Evolutionary conservation across 2,113 vertebrate genomes (phyloP), one percentile per base, ranked within the genome.

Genomic region (Python bivittatus): DNA sequence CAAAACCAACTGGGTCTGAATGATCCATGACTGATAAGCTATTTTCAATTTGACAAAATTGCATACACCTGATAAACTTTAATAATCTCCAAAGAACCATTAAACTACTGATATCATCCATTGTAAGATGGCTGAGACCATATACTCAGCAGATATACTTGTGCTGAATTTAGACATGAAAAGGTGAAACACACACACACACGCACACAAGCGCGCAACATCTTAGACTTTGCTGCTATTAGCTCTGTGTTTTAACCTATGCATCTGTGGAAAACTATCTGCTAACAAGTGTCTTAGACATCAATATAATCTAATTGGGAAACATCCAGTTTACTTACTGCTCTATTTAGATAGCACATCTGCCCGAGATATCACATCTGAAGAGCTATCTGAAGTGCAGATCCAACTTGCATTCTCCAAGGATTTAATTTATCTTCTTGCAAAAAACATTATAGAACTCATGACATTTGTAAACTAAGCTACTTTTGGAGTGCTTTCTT

Each of bases 71-170:
- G 84, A 87, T 68, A 86, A 87, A 58, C 60, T 57, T 86, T 38
- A 52, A 48, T 93, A 57, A 79, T 87, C 84, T 88, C 88, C 61
- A 58, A 93, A 93, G 92, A 87, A 90, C 86, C 53, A 85, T 90
- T 90, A 93, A 90, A 93, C 54, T 61, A 90, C 87, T 87, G 88
- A 57, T 84, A 93, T 86, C 86, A 86, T 86, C 88, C 38, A 72
- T 48, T 56, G 83, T 27, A 88, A 92, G 92, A 90, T 90, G 84
- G 86, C 90, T 88, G 87, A 61, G 88, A 58, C 25, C 88, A 93
- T 86, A 90, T 87, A 93, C 29, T 90, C 84, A 90, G 92, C 84
- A 87, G 84, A 86, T 72, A 87, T 27, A 33, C 42, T 85, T 87
- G 38, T 79, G 60, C 52, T 58, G 83, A 86, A 92, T 89, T 72